phyloP scores from a whole-genome alignment of 2,113 vertebrate species.

The Hydrolagus affinis region DNA sequence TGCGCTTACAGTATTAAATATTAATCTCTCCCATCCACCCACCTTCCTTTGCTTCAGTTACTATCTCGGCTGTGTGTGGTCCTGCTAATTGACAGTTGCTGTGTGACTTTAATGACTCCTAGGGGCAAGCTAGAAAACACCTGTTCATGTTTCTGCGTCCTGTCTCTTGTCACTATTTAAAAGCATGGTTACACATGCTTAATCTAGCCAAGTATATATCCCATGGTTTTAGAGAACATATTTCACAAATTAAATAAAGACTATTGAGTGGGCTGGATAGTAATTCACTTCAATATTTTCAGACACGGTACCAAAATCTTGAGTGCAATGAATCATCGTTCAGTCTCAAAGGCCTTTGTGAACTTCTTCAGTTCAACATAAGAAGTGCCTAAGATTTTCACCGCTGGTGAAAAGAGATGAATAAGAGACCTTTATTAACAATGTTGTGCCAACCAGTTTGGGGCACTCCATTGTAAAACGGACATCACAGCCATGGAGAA shows the following conservation, averaged over 20 bases:
- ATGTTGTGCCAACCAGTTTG: not conserved
- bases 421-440: not conserved
- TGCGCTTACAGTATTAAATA: not conserved
- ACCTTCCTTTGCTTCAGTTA: not conserved
- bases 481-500: too few species aligned
- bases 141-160: conserved; percentile 8
- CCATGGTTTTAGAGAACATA: not conserved
- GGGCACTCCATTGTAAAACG: too few species aligned
- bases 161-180: not conserved
- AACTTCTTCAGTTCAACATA: not conserved
- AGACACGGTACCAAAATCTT: not conserved
- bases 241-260: too few species aligned
- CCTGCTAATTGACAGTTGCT: not conserved
- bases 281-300: conserved; percentile 8
- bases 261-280: not conserved
- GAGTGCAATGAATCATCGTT: not conserved
- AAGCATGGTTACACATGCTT: not conserved
- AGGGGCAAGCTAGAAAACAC: conserved; percentile 18
- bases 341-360: not conserved
- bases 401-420: not conserved
- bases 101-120: conserved; percentile 6
- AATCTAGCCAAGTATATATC: not conserved
- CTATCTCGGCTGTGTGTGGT: conserved; percentile 13
- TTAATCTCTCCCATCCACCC: too few species aligned
- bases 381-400: not conserved